Base-by-base conservation (phyloP, 2,888 invertebrate genomes). In the Oligia strigilis region DNA sequence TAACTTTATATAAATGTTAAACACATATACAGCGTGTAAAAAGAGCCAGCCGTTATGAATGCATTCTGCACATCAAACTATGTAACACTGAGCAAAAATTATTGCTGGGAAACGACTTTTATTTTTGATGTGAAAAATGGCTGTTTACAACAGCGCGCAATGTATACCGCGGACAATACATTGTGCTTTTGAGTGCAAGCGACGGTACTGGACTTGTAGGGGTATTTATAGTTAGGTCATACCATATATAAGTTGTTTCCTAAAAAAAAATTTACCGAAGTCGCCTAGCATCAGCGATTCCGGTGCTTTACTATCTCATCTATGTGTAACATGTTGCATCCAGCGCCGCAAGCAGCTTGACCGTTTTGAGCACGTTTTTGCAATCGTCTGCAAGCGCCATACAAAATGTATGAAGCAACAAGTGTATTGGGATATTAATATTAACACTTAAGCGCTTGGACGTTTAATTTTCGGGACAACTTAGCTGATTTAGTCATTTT, bases 401-500 rank as follows among this genome's bases (percentile, higher is more conserved):
- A 77, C 77, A 87, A 72, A 71, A 87, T 86, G 66, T 81, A 81
- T 70, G 73, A 75, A 78, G 89, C 87, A 89, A 88, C 87, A 89
- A 87, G 88, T 89, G 73, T 58, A 78, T 77, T 46, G 62, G 29
- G 77, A 66, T 87, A 75, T 84, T 46, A 49, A 13, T 55, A 49
- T 49, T 55, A 55, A 55, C 52, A 55, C 8, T 8, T 55, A 55
- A 8, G 19, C 19, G 19, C 55, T 55, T 55, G 55, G 19, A 2
- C 19, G 19, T 55, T 55, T 55, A 55, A 19, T 55, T 55, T 55
- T 55, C 55, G 55, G 55, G 55, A 55, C 55, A 55, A 55, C 55
- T 19, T 55, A 55, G 55, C 19, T 55, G 19, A 8, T 6, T 2
- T 52, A 49, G 49, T 14, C 14, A 19, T 55, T 55, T 55, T 19